Evolutionary conservation across 1,140 invertebrate genomes (phyloP).

Genomic region (Sycophila sp.): DNA sequence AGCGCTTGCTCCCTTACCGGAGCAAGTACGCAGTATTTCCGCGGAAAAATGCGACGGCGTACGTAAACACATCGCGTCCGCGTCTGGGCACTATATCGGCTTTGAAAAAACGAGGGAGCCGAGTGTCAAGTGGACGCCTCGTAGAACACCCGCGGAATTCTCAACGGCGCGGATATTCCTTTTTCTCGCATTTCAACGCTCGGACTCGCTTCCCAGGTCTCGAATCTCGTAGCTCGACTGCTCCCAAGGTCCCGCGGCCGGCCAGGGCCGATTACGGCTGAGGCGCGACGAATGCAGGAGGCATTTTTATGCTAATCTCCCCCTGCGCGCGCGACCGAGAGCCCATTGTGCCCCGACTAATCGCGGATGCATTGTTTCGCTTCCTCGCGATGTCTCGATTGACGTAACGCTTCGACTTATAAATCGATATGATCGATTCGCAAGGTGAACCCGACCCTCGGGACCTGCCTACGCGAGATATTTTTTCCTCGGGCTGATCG

Average conservation of each 20-base stretch:
- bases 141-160: not conserved
- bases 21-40: too few species aligned
- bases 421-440: too few species aligned
- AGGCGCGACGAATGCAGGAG: constrained; percentile 34
- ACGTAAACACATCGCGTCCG: not conserved
- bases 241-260: constrained; percentile 40
- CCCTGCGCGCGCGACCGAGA: too few species aligned
- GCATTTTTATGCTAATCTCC: constrained; percentile 57
- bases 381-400: constrained; percentile 50
- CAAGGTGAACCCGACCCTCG: too few species aligned
- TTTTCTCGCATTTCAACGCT: too few species aligned
- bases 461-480: too few species aligned
- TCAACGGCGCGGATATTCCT: not conserved
- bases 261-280: constrained; percentile 45
- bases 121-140: not conserved
- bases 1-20: too few species aligned
- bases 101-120: not conserved
- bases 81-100: not conserved
- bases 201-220: too few species aligned
- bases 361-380: constrained; percentile 34
- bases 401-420: constrained; percentile 12
- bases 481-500: too few species aligned
- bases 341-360: constrained; percentile 47
- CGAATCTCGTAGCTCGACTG: not conserved
- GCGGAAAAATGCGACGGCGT: too few species aligned